Evolutionary conservation across 2,113 vertebrate genomes (phyloP).

Genomic region (Ursus arctos): DNA sequence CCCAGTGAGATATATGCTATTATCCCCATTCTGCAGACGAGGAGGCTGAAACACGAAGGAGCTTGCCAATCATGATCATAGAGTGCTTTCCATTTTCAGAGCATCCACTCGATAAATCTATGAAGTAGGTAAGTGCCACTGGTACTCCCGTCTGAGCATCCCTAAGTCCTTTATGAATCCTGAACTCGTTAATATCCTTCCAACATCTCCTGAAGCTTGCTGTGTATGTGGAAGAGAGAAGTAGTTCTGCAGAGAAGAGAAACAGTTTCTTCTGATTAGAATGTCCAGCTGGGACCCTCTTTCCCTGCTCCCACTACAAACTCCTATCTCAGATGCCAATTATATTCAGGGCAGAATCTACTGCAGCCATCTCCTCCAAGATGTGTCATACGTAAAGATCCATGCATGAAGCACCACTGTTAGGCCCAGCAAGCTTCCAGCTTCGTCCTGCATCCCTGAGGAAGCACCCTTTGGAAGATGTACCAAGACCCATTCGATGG

Average conservation of each 20-base stretch:
- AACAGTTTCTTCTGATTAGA: too few relatives aligned
- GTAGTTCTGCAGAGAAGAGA: not conserved
- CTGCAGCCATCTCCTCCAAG: accelerated
- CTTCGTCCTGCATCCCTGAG: not conserved
- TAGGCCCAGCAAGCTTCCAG: too few relatives aligned
- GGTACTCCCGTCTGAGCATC: not conserved
- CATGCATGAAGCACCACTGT: too few relatives aligned
- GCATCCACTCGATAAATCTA: not conserved
- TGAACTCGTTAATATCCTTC: not conserved
- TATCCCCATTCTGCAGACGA: not conserved
- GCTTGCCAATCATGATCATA: not conserved
- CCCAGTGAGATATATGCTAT: not conserved
- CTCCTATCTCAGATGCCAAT: not conserved
- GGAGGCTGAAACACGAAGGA: not conserved
- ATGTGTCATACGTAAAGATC: not conserved
- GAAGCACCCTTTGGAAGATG: not conserved
- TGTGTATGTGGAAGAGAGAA: not conserved
- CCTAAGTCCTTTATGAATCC: not conserved
- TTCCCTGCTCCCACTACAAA: not conserved
- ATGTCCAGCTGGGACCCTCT: not conserved
- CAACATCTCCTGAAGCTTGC: not conserved
- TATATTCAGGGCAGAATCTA: not conserved
- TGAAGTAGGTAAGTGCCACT: not conserved
- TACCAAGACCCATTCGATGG: not conserved
- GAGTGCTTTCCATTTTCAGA: not conserved